Evolutionary conservation across 2,113 vertebrate species (phyloP), one percentile per base, ranked within the genome.

Genomic region (Lophura nycthemera): DNA sequence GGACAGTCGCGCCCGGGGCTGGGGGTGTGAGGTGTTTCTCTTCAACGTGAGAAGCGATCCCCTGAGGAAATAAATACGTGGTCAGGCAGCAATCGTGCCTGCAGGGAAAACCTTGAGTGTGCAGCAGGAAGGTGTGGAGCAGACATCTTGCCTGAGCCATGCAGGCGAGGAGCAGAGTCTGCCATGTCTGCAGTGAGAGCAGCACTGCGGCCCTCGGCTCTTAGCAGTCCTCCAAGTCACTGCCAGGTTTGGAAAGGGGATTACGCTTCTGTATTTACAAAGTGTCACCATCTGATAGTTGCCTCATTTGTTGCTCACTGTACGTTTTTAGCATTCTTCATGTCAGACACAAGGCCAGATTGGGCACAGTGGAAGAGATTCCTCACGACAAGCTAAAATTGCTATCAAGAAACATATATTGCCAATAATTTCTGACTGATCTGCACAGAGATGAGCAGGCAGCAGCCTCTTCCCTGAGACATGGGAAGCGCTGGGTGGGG

Each of bases 1-100:
- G 6, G 9, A 76, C 15, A 64, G 74, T 27, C 34, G 43, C 12
- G 42, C n/a, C 40, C 5, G 0, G 30, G 21, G 24, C 29, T 34
- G 6, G 6, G 15, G 4, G 5, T 42, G 32, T 0, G 0, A 16
- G 11, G 0, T 86, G 45, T 20, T 13, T 38, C 16, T 34, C 21
- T 17, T 19, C 12, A 2, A 7, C 13, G 25, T 30, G 8, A 11
- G 17, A 43, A 34, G 36, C n/a, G 5, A 22, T 15, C 38, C 29
- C 25, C 17, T 34, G 16, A 50, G 13, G 79, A 50, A 71, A n/a
- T 36, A 80, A 84, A 66, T 19, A 24, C 1, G 0, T 12, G 45
- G 6, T 72, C 60, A 34, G 47, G 47, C 56, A 80, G 11, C 30
- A 19, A 25, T 18, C 15, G 22, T 13, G 34, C 52, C 72, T 29